Percentiles rank a stretch among this genome's conserved stretches.
These are phyloP conservation scores for Lepidothrix coronata DNA, from an alignment of 2,113 vertebrate genomes.

Conservation along the genomic window DNA sequence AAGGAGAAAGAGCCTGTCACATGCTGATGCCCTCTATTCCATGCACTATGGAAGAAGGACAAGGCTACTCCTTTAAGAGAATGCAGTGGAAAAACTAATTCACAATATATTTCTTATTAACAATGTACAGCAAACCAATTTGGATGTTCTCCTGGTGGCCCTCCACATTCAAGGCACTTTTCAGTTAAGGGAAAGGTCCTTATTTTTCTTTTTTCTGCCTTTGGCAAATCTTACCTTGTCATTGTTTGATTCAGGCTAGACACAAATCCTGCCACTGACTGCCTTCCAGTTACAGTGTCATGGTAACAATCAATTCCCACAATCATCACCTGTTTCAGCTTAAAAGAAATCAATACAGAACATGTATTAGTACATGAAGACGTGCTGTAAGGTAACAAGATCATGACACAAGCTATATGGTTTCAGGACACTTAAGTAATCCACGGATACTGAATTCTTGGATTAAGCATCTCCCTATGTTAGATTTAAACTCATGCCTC, in stretches of 20 bases:
- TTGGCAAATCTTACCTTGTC: constrained; percentile 80
- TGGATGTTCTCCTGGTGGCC: background rate
- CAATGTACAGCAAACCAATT: background rate
- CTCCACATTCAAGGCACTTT: background rate
- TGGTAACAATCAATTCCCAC: constrained; percentile 97
- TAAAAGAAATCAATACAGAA: background rate
- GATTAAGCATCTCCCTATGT: background rate
- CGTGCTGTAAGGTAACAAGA: background rate
- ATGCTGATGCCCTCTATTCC: background rate
- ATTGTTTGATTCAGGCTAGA: constrained; percentile 89
- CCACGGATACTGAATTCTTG: background rate
- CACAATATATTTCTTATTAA: background rate
- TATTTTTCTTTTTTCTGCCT: background rate
- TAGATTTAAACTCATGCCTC: background rate
- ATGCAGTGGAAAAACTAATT: background rate
- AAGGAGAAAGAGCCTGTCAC: background rate
- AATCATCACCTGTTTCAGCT: constrained; percentile 93
- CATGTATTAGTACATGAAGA: background rate
- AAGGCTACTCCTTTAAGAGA: background rate
- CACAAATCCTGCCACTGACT: constrained; percentile 90
- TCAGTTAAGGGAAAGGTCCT: background rate
- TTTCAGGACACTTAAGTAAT: background rate
- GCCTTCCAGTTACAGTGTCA: constrained; percentile 81
- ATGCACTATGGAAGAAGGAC: background rate
- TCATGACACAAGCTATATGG: background rate